Evolutionary conservation across 2,113 vertebrate species (phyloP), one percentile per base, ranked within the genome.

Genomic region (Abramis brama): DNA sequence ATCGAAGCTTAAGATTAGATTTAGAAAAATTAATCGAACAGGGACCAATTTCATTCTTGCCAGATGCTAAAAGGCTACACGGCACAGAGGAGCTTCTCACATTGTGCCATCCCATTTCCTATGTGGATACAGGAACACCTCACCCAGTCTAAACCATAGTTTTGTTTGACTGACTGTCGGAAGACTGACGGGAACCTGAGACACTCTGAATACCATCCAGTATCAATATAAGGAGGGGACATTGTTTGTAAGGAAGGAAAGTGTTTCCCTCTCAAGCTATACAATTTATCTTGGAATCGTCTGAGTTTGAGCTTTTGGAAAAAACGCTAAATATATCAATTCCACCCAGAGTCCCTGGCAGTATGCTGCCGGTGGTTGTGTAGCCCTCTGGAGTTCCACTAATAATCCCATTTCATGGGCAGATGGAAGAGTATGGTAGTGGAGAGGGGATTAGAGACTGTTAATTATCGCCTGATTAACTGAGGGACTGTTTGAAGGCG

Each of bases 401-500:
- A 47, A 88, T 85, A 90, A 91, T 92, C 88, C 81, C 4, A 77
- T 88, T 86, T 88, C 83, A 74, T 36, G 83, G 76, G 59, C 90
- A 91, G 90, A 90, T 90, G 89, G 88, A 87, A 43, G 81, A 85
- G 59, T 80, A 23, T 57, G 52, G 78, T 23, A 19, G 74, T 23
- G 57, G 60, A 66, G 23, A 75, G 59, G 23, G 73, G 82, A 91
- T 92, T 90, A 85, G 30, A 83, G 71, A 43, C 39, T 36, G 19
- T 50, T 85, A 60, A 85, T 85, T 83, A 76, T 39, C 43, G 21
- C 23, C 73, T 85, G 71, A 88, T 88, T 43, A 87, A n/a, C 79
- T 86, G 5, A 85, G 50, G n/a, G 62, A 75, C 87, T 90, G 73
- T 86, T 86, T 70, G 76, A 88, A 88, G 71, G n/a, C 21, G 3